A percentile compares a stretch with the other conserved stretches of the same genome.
Evolutionary conservation across 2,113 vertebrate genomes (phyloP).

Genomic region (Neolamprologus sp.): DNA sequence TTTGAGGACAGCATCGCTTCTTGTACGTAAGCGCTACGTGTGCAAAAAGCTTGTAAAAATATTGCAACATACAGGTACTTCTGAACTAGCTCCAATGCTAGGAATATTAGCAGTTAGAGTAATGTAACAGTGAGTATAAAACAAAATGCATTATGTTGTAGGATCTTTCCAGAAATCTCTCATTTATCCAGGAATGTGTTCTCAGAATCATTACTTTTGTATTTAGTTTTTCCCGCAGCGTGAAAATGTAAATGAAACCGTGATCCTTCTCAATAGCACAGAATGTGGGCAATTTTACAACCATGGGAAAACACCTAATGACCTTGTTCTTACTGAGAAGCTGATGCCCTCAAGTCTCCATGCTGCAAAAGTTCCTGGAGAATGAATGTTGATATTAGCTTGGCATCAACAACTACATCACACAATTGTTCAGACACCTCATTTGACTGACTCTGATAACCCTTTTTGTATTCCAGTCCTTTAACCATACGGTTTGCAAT

Average conservation of each 20-base stretch:
- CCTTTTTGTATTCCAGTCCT: not conserved
- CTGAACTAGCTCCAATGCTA: not conserved
- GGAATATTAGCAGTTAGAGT: not conserved
- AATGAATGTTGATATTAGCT: not conserved
- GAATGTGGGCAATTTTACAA: not conserved
- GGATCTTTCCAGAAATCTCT: not conserved
- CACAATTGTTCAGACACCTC: not conserved
- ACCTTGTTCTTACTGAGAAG: not conserved
- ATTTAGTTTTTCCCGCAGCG: not conserved
- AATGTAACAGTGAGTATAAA: not conserved
- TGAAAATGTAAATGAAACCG: not conserved
- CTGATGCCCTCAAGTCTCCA: not conserved
- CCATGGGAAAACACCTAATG: slow-evolving; percentile 28
- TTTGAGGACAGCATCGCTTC: not conserved
- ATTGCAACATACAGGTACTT: not conserved
- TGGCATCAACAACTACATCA: not conserved
- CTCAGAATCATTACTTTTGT: not conserved
- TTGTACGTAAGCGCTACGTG: not conserved
- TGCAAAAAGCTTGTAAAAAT: not conserved
- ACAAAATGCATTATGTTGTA: not conserved
- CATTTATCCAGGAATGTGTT: accelerated
- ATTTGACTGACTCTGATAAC: slow-evolving; percentile 2
- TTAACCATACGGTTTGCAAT: not conserved
- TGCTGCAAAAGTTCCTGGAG: not conserved
- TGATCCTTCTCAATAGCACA: not conserved